These are phyloP conservation scores for Dreissena rostriformis DNA, from an alignment of 1,140 invertebrate genomes.

Conservation along the genomic window DNA sequence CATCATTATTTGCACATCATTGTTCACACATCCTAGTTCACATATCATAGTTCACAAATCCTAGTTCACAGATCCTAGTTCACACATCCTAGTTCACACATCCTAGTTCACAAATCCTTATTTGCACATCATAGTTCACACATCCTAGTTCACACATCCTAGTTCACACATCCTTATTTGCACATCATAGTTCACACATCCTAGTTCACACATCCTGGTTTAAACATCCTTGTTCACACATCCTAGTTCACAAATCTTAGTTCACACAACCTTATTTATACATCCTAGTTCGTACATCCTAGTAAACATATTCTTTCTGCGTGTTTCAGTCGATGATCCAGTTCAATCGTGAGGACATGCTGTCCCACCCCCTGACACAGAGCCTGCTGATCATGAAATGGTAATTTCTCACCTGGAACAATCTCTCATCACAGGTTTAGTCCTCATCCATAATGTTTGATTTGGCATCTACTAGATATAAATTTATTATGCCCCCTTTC, in stretches of 20 bases:
- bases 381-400: conserved; percentile 63
- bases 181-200: neutral
- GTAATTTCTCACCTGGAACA: conserved; percentile 2
- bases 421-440: too few relatives aligned
- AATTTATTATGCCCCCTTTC: too few relatives aligned
- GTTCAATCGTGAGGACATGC: conserved; percentile 57
- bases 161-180: neutral
- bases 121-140: neutral
- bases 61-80: neutral
- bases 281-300: conserved; percentile 3
- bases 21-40: neutral
- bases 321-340: conserved; percentile 62
- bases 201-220: too few relatives aligned
- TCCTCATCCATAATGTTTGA: too few relatives aligned
- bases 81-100: neutral
- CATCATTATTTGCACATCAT: neutral
- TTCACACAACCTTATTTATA: neutral
- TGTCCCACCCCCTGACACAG: conserved; percentile 62
- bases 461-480: too few relatives aligned
- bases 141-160: neutral
- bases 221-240: too few relatives aligned
- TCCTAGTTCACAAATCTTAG: neutral
- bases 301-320: neutral
- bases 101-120: conserved; percentile 6
- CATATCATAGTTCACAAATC: neutral